phyloP scores from a whole-genome alignment of 2,797 vertebrate genomes.

The Periophthalmus magnuspinnatus region DNA sequence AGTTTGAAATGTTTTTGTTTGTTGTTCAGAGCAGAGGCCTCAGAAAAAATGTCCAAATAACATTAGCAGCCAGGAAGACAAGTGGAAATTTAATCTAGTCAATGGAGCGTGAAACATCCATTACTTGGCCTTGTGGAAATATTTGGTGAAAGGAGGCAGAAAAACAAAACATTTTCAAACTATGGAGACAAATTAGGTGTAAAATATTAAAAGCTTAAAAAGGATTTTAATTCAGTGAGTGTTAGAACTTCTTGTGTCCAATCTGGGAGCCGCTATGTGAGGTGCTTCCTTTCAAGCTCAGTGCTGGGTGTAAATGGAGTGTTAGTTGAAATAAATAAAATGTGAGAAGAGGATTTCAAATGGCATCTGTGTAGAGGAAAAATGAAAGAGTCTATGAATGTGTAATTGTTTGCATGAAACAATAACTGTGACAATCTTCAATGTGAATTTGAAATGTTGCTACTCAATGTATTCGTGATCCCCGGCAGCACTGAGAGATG shows the following conservation, averaged over 20 bases:
- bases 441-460: too few relatives aligned
- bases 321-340: slow-evolving; percentile 11
- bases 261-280: slow-evolving; percentile 5
- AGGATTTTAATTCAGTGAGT: slow-evolving; percentile 6
- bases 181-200: slow-evolving; percentile 8
- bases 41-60: slow-evolving; percentile 23
- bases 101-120: slow-evolving; percentile 40
- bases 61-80: slow-evolving; percentile 21
- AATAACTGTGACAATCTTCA: neutral
- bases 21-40: slow-evolving; percentile 3
- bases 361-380: slow-evolving; percentile 10
- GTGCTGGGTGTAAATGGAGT: neutral
- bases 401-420: neutral
- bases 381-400: slow-evolving; percentile 8
- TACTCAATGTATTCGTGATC: too few relatives aligned
- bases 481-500: too few relatives aligned
- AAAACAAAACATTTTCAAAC: slow-evolving; percentile 17
- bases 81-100: slow-evolving; percentile 48
- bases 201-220: slow-evolving; percentile 1
- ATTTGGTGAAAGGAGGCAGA: slow-evolving; percentile 15
- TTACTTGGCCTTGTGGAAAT: slow-evolving; percentile 42
- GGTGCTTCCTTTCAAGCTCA: neutral
- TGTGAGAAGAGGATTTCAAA: slow-evolving; percentile 23
- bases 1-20: neutral
- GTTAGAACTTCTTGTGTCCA: slow-evolving; percentile 3